These are phyloP conservation scores for Lepeophtheirus salmonis DNA, from an alignment of 1,140 invertebrate species.

Conservation along the genomic window DNA sequence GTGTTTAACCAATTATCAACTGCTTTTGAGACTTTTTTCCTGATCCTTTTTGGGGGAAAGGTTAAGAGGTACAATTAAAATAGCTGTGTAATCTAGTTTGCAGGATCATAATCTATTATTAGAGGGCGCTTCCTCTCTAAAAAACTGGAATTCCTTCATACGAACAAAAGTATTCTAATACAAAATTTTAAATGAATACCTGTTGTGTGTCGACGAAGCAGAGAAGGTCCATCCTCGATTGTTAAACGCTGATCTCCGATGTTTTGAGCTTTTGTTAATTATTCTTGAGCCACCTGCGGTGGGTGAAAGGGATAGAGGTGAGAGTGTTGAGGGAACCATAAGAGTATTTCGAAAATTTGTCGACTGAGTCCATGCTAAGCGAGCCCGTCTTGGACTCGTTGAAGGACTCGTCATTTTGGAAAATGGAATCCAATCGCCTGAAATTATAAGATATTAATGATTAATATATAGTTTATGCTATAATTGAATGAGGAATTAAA, in stretches of 20 bases:
- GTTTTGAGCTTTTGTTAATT: neutral
- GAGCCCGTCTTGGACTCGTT: neutral
- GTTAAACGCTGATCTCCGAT: neutral
- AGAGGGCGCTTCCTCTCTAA: neutral
- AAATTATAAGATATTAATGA: no score
- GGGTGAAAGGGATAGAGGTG: neutral
- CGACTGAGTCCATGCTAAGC: neutral
- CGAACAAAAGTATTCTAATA: neutral
- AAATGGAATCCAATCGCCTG: no score
- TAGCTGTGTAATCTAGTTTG: neutral
- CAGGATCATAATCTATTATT: neutral
- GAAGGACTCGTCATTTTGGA: no score
- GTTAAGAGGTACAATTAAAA: neutral
- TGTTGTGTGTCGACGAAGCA: neutral
- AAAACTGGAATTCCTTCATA: neutral
- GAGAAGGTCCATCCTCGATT: neutral
- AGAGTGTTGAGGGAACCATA: neutral
- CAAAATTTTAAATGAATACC: neutral
- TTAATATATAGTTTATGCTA: no score
- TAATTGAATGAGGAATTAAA: no score
- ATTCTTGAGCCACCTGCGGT: neutral
- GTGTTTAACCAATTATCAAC: no score
- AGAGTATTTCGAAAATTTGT: neutral
- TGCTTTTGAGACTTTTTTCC: no score
- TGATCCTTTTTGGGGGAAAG: neutral